Evolutionary conservation across 2,113 vertebrate genomes (phyloP).

Genomic region (Pao palembangensis): DNA sequence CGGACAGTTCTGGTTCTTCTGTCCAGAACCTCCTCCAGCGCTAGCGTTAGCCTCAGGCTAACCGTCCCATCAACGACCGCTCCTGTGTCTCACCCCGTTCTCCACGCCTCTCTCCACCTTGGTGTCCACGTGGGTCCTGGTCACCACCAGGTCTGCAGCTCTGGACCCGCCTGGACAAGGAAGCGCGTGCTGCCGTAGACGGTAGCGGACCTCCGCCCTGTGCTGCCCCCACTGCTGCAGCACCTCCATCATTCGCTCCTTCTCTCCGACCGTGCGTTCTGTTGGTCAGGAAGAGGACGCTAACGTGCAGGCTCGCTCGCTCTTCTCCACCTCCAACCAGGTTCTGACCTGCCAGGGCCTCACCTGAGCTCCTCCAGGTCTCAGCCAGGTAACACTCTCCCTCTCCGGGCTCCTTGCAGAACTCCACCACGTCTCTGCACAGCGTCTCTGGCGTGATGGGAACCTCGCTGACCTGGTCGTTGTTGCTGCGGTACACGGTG

Average conservation of each 20-base stretch:
- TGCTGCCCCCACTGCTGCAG: conserved; percentile 84
- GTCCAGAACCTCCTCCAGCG: no score
- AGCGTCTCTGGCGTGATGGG: conserved; percentile 87
- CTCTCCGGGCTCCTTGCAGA: conserved; percentile 92
- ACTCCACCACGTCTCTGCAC: conserved; percentile 88
- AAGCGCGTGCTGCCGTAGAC: conserved; percentile 80
- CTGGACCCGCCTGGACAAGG: conserved; percentile 55
- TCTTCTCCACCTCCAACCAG: neutral
- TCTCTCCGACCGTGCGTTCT: conserved; percentile 83
- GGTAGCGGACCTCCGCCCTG: conserved; percentile 84
- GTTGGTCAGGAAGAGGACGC: conserved; percentile 3
- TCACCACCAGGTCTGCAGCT: conserved; percentile 29
- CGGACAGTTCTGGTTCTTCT: no score
- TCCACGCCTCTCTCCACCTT: conserved; percentile 38
- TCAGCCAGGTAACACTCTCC: conserved; percentile 85
- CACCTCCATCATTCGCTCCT: conserved; percentile 84
- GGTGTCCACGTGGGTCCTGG: conserved; percentile 35
- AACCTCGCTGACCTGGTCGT: conserved; percentile 87
- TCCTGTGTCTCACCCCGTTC: conserved; percentile 46
- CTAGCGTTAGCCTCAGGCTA: neutral
- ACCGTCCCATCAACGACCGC: no score
- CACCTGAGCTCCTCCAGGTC: conserved; percentile 86
- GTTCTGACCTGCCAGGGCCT: neutral
- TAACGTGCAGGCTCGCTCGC: no score
- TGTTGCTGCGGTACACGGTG: conserved; percentile 91